A percentile compares a stretch with the other conserved stretches of the same genome.
These are phyloP conservation scores for Plectropomus leopardus DNA, from an alignment of 2,113 vertebrate genomes.

Conservation along the genomic window DNA sequence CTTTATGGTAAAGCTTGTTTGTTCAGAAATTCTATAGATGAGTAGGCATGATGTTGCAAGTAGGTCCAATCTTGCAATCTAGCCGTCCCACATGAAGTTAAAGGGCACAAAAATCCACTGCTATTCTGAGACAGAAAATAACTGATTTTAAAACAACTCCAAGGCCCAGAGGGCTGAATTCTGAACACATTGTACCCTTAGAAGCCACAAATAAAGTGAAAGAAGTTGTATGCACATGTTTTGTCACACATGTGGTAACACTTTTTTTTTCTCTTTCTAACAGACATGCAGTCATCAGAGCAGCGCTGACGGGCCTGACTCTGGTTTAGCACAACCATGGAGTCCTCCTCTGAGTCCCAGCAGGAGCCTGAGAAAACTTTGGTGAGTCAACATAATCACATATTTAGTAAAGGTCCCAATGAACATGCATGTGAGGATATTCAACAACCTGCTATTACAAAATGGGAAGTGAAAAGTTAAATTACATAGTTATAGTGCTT, in stretches of 20 bases:
- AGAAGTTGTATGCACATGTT: background rate
- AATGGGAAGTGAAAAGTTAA: background rate
- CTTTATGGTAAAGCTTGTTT: background rate
- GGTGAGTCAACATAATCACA: slow-evolving; percentile 69
- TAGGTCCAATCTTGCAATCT: slow-evolving; percentile 25
- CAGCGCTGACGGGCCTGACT: slow-evolving; percentile 57
- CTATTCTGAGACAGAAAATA: background rate
- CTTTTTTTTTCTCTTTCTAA: slow-evolving; percentile 5
- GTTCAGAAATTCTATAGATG: slow-evolving; percentile 23
- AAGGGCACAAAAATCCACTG: background rate
- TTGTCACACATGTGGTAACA: slow-evolving; percentile 16
- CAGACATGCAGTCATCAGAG: slow-evolving; percentile 75
- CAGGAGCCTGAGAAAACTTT: slow-evolving; percentile 81
- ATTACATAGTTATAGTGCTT: background rate
- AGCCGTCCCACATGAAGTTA: slow-evolving; percentile 28
- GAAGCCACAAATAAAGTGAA: background rate
- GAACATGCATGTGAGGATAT: background rate
- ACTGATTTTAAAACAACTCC: slow-evolving; percentile 7
- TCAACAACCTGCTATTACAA: background rate
- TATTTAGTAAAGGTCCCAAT: background rate
- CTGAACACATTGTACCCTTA: background rate
- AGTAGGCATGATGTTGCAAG: slow-evolving; percentile 39
- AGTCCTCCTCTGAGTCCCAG: slow-evolving; percentile 81
- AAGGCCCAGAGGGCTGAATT: background rate
- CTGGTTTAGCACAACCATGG: slow-evolving; percentile 74